Evolutionary conservation across 2,797 vertebrate genomes (phyloP).

Genomic region (Typhlichthys subterraneus): DNA sequence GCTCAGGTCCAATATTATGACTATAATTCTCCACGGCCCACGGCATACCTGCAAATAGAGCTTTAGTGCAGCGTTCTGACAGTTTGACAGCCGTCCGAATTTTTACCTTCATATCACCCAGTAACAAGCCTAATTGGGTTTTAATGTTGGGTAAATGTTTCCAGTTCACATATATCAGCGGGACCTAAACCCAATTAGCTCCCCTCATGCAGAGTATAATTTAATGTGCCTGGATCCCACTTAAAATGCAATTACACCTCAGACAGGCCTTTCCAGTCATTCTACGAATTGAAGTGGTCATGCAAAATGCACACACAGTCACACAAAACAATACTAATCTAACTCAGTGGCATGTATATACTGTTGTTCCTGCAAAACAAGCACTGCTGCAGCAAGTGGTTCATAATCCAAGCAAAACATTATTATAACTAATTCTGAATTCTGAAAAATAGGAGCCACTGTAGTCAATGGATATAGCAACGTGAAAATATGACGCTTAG

Average conservation of each 20-base stretch:
- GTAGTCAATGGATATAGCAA: too few species aligned
- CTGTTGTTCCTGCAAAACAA: slow-evolving; percentile 25
- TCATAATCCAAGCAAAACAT: slow-evolving; percentile 64
- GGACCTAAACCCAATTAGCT: slow-evolving; percentile 72
- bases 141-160: slow-evolving; percentile 78
- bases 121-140: slow-evolving; percentile 68
- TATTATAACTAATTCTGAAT: slow-evolving; percentile 37
- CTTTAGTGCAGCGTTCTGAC: background rate
- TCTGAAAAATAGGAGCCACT: too few species aligned
- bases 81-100: slow-evolving; percentile 21
- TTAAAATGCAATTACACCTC: slow-evolving; percentile 74
- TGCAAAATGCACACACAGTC: slow-evolving; percentile 9
- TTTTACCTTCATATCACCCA: slow-evolving; percentile 36
- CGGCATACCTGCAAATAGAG: slow-evolving; percentile 1
- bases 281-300: slow-evolving; percentile 52
- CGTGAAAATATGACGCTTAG: too few species aligned
- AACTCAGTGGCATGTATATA: slow-evolving; percentile 19
- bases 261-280: slow-evolving; percentile 66
- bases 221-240: slow-evolving; percentile 69
- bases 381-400: slow-evolving; percentile 53
- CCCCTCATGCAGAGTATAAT: slow-evolving; percentile 68
- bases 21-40: background rate
- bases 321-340: slow-evolving; percentile 22
- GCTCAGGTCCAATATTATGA: too few species aligned
- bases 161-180: slow-evolving; percentile 72